phyloP scores from a whole-genome alignment of 1,140 invertebrate genomes.

The Neodiprion lecontei region DNA sequence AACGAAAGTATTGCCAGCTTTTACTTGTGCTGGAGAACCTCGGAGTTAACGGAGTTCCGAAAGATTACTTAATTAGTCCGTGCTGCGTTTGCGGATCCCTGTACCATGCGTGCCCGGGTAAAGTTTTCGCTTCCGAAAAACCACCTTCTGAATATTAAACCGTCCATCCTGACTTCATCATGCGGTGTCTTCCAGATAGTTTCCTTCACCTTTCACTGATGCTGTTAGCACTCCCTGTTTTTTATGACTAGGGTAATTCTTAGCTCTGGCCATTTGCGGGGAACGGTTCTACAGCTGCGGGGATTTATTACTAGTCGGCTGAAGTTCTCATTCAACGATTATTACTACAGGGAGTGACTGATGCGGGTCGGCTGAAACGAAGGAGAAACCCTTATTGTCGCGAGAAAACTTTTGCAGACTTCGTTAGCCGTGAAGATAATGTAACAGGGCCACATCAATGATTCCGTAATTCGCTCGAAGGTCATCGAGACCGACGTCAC shows the following conservation, averaged over 20 bases:
- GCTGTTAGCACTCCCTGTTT: neutral
- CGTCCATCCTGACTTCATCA: neutral
- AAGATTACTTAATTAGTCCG: slow-evolving; percentile 29
- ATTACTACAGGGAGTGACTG: neutral
- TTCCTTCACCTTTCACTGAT: neutral
- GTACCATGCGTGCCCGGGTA: neutral
- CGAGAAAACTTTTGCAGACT: neutral
- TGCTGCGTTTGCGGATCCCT: neutral
- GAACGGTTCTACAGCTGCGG: neutral
- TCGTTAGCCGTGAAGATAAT: neutral
- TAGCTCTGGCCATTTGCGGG: neutral
- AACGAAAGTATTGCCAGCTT: slow-evolving; percentile 22
- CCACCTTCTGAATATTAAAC: neutral
- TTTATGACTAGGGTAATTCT: neutral
- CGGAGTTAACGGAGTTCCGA: slow-evolving; percentile 29
- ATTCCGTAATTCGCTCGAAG: slow-evolving; percentile 1
- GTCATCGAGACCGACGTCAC: neutral
- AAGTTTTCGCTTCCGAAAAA: neutral
- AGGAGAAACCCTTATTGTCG: neutral
- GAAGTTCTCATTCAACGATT: neutral
- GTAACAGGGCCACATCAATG: neutral
- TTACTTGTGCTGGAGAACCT: neutral
- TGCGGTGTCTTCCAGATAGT: neutral
- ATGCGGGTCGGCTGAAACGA: neutral
- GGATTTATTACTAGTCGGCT: neutral